Percentiles rank a stretch among this genome's conserved stretches.
Evolutionary conservation across 2,888 invertebrate genomes (phyloP).

Genomic region (Ophion slaviceki): DNA sequence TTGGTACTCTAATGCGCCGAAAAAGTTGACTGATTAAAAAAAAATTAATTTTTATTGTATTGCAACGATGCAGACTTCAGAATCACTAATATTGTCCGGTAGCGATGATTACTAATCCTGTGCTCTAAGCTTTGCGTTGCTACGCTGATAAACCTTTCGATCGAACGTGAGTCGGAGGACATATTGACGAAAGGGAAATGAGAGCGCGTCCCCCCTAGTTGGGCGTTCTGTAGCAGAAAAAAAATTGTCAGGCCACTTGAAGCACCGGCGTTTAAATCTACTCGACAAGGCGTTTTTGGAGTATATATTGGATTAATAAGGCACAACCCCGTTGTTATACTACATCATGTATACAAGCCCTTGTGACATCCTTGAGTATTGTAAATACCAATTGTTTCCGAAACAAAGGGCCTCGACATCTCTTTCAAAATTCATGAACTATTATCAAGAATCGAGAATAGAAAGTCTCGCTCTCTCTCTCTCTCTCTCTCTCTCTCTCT

Average conservation of each 20-base stretch:
- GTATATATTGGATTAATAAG: slow-evolving; percentile 33
- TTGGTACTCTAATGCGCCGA: background rate
- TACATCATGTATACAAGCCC: slow-evolving; percentile 21
- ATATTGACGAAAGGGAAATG: slow-evolving; percentile 9
- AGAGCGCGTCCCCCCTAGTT: background rate
- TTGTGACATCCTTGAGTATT: slow-evolving; percentile 55
- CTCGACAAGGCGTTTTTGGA: slow-evolving; percentile 54
- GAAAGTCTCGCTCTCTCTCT: background rate
- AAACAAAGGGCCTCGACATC: slow-evolving; percentile 43
- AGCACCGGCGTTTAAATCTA: slow-evolving; percentile 42
- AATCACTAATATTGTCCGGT: background rate
- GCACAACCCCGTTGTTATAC: slow-evolving; percentile 29
- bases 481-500: background rate
- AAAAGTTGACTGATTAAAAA: background rate
- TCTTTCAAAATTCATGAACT: slow-evolving; percentile 61
- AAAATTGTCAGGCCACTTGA: slow-evolving; percentile 33
- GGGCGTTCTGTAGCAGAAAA: slow-evolving; percentile 10
- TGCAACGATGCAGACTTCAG: background rate
- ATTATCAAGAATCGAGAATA: slow-evolving; percentile 43
- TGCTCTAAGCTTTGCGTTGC: background rate
- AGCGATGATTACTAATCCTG: background rate
- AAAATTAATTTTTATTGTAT: background rate
- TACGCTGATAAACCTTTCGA: slow-evolving; percentile 14
- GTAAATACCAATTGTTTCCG: slow-evolving; percentile 64
- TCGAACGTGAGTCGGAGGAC: slow-evolving; percentile 21